Evolutionary conservation across 2,113 vertebrate species (phyloP).

Genomic region (Megaceryle maxima): DNA sequence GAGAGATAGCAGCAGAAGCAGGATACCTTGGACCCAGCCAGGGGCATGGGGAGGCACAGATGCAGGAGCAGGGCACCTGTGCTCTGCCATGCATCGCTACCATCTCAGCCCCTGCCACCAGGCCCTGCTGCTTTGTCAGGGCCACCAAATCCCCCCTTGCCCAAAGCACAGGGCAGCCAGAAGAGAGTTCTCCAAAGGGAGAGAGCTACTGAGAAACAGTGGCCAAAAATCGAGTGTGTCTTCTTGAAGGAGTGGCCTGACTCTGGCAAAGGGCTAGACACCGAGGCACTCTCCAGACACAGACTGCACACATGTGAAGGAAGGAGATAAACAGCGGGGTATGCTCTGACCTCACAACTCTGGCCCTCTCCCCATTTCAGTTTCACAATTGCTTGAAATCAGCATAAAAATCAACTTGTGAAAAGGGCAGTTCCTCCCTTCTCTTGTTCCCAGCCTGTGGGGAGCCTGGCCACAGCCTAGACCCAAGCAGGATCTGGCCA

Average conservation of each 20-base stretch:
- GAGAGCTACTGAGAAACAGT: background rate
- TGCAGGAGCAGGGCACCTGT: background rate
- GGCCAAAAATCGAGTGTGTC: background rate
- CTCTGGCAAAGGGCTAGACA: background rate
- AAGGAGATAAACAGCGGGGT: background rate
- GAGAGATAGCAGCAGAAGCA: background rate
- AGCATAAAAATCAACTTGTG: background rate
- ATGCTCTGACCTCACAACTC: background rate
- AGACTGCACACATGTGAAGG: rapidly evolving
- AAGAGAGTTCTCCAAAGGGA: background rate
- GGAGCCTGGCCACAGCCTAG: background rate
- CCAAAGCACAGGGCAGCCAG: background rate
- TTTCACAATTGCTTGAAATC: background rate
- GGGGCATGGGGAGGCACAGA: background rate
- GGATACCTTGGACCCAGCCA: background rate
- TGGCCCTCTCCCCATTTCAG: background rate
- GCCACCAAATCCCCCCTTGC: background rate
- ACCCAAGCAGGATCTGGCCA: background rate
- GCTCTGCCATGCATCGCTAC: background rate
- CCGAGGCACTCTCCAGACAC: rapidly evolving
- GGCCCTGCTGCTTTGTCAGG: background rate
- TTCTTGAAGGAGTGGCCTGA: background rate
- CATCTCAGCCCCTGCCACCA: rapidly evolving
- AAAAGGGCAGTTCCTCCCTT: background rate
- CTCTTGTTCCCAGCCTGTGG: rapidly evolving